Conservation (phyloP, 2,113 vertebrate genomes). For the Engraulis encrasicolus region DNA sequence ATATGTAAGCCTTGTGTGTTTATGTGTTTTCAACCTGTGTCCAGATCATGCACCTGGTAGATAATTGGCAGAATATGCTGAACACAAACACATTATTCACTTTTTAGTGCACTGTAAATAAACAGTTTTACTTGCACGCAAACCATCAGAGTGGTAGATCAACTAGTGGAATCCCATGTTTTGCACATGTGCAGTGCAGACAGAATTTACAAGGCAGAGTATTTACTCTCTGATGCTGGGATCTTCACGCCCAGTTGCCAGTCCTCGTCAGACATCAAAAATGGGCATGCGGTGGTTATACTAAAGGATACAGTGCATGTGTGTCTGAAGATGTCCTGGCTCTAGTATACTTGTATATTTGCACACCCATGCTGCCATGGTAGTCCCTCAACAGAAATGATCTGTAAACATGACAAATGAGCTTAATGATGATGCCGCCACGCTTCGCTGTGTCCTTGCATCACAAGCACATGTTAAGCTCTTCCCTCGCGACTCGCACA, state of each 20-base stretch:
- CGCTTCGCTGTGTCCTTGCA: not conserved
- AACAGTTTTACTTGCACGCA: not conserved
- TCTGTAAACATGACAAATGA: not conserved
- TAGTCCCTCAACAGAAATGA: not conserved
- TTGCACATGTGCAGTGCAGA: too few relatives aligned
- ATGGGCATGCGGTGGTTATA: not conserved
- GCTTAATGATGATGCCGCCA: not conserved
- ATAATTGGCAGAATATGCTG: not conserved
- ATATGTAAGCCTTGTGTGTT: not conserved
- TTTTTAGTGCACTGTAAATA: not conserved
- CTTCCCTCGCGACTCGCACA: too few relatives aligned
- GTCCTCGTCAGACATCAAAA: not conserved
- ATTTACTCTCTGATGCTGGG: too few relatives aligned
- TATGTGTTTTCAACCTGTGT: not conserved
- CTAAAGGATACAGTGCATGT: not conserved
- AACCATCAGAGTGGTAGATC: too few relatives aligned
- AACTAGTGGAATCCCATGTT: too few relatives aligned
- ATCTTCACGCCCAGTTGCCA: too few relatives aligned
- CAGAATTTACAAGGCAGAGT: too few relatives aligned
- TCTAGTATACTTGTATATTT: not conserved
- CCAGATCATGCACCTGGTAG: not conserved
- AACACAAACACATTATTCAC: not conserved
- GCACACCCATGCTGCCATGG: not conserved
- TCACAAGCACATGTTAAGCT: too few relatives aligned
- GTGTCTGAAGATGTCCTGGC: not conserved